A percentile compares a stretch with the other conserved stretches of the same genome.
phyloP scores from a whole-genome alignment of 2,797 vertebrate genomes.

The Orestias chungarensis region DNA sequence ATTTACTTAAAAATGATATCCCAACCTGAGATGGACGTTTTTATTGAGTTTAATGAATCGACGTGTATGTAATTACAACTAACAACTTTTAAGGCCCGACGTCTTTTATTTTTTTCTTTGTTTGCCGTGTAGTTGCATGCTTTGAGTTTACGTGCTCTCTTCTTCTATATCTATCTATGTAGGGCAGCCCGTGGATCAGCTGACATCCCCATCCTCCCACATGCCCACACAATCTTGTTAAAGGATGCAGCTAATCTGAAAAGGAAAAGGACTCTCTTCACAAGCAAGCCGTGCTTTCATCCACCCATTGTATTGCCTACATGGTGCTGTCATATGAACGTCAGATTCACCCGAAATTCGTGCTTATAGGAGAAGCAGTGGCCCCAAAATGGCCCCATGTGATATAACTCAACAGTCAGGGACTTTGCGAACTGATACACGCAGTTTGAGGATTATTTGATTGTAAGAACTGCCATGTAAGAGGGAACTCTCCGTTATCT shows the following conservation, averaged over 20 bases:
- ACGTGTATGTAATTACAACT: slow-evolving; percentile 38
- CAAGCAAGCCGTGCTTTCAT: slow-evolving; percentile 70
- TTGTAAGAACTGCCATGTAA: slow-evolving; percentile 31
- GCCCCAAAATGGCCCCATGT: slow-evolving; percentile 25
- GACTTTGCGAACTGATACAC: slow-evolving; percentile 30
- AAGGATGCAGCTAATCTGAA: slow-evolving; percentile 80
- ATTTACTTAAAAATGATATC: slow-evolving; percentile 21
- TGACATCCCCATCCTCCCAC: slow-evolving; percentile 82
- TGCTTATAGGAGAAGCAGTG: slow-evolving; percentile 20
- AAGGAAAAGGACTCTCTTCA: slow-evolving; percentile 72
- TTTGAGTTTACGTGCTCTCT: slow-evolving; percentile 54
- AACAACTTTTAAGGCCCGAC: slow-evolving; percentile 10
- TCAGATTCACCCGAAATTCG: slow-evolving; percentile 50
- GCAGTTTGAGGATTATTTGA: slow-evolving; percentile 25
- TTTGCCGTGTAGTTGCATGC: slow-evolving; percentile 51
- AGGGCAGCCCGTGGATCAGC: slow-evolving; percentile 82
- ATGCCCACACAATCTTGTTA: slow-evolving; percentile 82
- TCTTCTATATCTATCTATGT: slow-evolving; percentile 72
- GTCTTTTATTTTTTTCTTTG: slow-evolving; percentile 26
- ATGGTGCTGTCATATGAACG: slow-evolving; percentile 51
- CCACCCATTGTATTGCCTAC: slow-evolving; percentile 66
- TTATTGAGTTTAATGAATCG: slow-evolving; percentile 20
- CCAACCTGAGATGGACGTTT: neutral
- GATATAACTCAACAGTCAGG: slow-evolving; percentile 36
- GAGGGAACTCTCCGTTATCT: slow-evolving; percentile 25